Percentiles rank a stretch among this genome's conserved stretches.
Evolutionary conservation across 2,113 vertebrate genomes (phyloP).

Genomic region (Mohoua ochrocephala): DNA sequence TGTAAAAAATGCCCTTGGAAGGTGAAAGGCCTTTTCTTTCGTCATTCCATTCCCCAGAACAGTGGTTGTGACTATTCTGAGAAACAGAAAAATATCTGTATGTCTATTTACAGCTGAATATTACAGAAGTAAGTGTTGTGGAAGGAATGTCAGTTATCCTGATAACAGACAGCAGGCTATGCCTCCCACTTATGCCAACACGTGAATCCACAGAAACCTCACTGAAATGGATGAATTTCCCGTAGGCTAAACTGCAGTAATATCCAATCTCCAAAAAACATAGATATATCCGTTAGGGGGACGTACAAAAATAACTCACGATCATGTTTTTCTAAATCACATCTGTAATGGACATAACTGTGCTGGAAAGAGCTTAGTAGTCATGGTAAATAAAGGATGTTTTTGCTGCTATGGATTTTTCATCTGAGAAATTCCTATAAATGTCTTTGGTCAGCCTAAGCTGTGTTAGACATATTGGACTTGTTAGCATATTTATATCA

Average conservation of each 20-base stretch:
- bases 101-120: conserved; percentile 51
- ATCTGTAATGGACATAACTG: conserved; percentile 1
- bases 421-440: conserved; percentile 14
- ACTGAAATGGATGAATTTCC: not conserved
- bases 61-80: conserved; percentile 32
- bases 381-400: conserved; percentile 39
- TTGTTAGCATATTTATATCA: not conserved
- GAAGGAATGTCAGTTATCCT: conserved; percentile 60
- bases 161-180: conserved; percentile 21
- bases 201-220: not conserved
- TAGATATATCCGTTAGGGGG: not conserved
- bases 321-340: conserved; percentile 9
- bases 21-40: conserved; percentile 7
- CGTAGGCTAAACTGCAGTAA: not conserved
- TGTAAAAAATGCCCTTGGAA: not conserved
- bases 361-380: not conserved
- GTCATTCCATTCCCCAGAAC: not conserved
- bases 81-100: not conserved
- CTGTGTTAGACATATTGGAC: not conserved
- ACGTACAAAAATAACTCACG: not conserved
- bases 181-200: not conserved
- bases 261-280: not conserved
- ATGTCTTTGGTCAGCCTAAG: not conserved
- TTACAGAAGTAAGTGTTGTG: conserved; percentile 42
- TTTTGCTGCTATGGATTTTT: conserved; percentile 32